Evolutionary conservation across 1,140 invertebrate species (phyloP).

Genomic region (Sesamia nonagrioides): DNA sequence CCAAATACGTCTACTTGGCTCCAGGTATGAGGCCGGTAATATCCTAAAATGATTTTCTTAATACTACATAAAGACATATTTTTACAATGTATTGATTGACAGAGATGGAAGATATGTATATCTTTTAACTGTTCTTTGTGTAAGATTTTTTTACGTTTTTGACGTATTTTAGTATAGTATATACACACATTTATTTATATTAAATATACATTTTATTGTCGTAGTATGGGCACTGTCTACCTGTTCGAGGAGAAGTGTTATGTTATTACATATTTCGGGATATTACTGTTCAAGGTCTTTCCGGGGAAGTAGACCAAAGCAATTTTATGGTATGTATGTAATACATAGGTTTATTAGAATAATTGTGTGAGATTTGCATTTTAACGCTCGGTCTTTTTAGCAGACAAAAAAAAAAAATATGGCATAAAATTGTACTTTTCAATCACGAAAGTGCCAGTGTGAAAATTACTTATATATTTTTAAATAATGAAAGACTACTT

Average conservation of each 20-base stretch:
- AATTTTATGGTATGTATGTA: conserved; percentile 7
- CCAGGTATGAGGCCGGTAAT: not conserved
- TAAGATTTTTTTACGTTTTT: too few species aligned
- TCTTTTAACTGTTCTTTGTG: too few species aligned
- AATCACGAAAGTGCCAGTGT: not conserved
- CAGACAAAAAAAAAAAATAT: not conserved
- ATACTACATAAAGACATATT: not conserved
- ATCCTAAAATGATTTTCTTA: not conserved
- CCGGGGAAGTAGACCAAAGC: conserved; percentile 53
- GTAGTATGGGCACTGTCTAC: too few species aligned
- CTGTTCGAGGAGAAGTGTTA: too few species aligned
- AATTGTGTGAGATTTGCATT: conserved; percentile 10
- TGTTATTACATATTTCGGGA: too few species aligned
- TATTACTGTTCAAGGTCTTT: conserved; percentile 47
- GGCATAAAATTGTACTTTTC: not conserved
- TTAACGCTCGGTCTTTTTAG: not conserved
- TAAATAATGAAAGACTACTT: conserved; percentile 8
- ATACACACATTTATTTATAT: too few species aligned
- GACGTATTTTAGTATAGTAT: too few species aligned
- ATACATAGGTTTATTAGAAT: not conserved
- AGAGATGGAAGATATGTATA: too few species aligned
- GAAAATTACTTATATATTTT: not conserved
- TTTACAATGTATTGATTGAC: not conserved
- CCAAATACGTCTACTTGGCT: conserved; percentile 14
- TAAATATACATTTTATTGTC: too few species aligned